Evolutionary conservation across 2,113 vertebrate genomes (phyloP).

Genomic region (Mobula hypostoma): DNA sequence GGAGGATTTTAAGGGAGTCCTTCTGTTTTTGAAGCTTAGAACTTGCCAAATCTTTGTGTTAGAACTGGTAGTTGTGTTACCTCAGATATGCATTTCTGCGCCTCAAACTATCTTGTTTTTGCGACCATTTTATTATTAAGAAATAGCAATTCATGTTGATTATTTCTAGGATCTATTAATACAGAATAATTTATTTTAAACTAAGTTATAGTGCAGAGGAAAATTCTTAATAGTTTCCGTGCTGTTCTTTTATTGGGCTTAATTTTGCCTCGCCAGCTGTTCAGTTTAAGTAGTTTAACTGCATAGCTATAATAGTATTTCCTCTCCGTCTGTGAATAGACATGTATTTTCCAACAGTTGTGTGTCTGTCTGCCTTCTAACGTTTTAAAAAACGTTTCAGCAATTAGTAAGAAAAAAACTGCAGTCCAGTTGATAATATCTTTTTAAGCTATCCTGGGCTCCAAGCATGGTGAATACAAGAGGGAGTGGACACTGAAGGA

Average conservation of each 20-base stretch:
- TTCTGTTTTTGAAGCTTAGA: neutral
- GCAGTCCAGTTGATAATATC: neutral
- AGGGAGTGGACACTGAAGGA: neutral
- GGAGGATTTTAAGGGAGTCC: neutral
- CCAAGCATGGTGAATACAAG: neutral
- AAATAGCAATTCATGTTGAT: neutral
- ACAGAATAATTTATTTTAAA: neutral
- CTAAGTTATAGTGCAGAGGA: neutral
- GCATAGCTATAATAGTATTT: neutral
- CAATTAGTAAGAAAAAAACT: neutral
- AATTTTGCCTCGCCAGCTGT: slow-evolving; percentile 13
- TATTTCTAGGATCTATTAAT: neutral
- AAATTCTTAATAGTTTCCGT: slow-evolving; percentile 24
- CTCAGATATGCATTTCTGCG: neutral
- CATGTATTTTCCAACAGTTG: neutral
- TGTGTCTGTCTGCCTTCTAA: neutral
- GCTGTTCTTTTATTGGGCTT: slow-evolving; percentile 1
- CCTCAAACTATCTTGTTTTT: neutral
- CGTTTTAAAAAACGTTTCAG: neutral
- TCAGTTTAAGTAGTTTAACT: slow-evolving; percentile 1
- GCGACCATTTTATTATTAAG: neutral
- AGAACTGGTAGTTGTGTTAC: neutral
- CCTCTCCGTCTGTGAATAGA: neutral
- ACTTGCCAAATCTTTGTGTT: neutral
- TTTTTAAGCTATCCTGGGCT: neutral